Evolutionary conservation across 2,113 vertebrate species (phyloP), one percentile per base, ranked within the genome.

Genomic region (Patagioenas fasciata): DNA sequence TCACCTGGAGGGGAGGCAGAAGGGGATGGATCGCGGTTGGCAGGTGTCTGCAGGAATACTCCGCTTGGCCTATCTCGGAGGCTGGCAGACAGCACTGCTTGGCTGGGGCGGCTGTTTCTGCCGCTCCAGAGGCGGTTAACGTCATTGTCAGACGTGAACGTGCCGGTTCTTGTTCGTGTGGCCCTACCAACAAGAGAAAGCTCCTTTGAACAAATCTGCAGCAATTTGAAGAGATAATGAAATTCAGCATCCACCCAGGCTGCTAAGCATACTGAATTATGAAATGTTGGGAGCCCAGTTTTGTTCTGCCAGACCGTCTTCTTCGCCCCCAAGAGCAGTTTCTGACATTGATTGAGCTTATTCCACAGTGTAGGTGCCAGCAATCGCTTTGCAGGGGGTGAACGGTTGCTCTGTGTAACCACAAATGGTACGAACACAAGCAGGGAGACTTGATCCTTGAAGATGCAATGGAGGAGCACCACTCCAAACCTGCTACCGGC

Each of bases 1-100:
- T 96, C 96, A 96, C 88, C 96, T 80, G 91, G 95, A 95, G 96
- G 93, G 93, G 80, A 93, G 88, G 91, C 86, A 92, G 89, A 18
- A 88, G 75, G 75, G 87, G 85, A 69, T 75, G 83, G 92, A 80
- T 94, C 85, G 50, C 2, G 50, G 93, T n/a, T 97, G 96, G 97
- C 96, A 96, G 96, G 93, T 97, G 95, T 80, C 93, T 93, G 71
- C 91, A 90, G 89, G 87, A 96, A 62, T 40, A 11, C 36, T 64
- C 58, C 11, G 3, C 48, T 72, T 87, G 57, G 32, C 85, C 85
- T 88, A 78, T 95, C 94, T 67, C 25, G 10, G 47, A 16, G 86
- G 64, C 91, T 96, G 96, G 87, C 95, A 96, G 71, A 13, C 38
- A 51, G 88, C 78, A 60, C 72, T 0, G 23, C 92, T 51, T 54